Base-by-base conservation (phyloP, 2,888 invertebrate species). In the Pristionchus maxplancki region DNA sequence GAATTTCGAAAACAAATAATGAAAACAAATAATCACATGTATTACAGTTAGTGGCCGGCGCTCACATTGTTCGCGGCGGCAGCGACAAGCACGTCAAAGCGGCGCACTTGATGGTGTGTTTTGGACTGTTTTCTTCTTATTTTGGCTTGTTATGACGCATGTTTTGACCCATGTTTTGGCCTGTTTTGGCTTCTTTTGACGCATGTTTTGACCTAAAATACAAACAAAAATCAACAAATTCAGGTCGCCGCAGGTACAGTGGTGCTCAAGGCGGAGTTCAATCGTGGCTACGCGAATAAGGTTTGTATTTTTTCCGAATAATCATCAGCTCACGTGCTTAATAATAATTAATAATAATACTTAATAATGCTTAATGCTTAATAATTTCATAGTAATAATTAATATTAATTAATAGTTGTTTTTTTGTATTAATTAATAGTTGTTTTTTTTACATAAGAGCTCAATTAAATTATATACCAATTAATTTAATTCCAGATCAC, bases 31-130 rank as follows among this genome's bases (percentile, higher is more conserved):
- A 17, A 82, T 44, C 1, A 11, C 13, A 8, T 37, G n/a, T 2
- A 24, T 84, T 85, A 4, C n/a, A 85, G 85, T 44, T 85, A 28
- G 40, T 40, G 2, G 64, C 85, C 2, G 85, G 64, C 8, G 64
- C 64, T 8, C 85, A 64, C 64, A 85, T 85, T 37, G 62, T 85
- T 31, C 85, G 85, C 0, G 85, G 85, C 17, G 85, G 85, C n/a
- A n/a, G 15, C 13, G 85, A 85, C 20, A 85, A 85, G 64, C 40
- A 85, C 28, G 85, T 40, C n/a, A 85, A 44, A 44, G 85, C 28
- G 1, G 64, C 48, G 5, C 85, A 85, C 28, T 58, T 82, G 53
- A 82, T 53, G 82, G 82, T 53, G 31, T 53, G 31, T 34, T 53
- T 53, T 53, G 44, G 44, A 6, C 6, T 44, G 6, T 6, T 6